Percentiles rank a stretch among this genome's conserved stretches.
Evolutionary conservation across 2,797 vertebrate species (phyloP).

Genomic region (Rachycentron canadum): DNA sequence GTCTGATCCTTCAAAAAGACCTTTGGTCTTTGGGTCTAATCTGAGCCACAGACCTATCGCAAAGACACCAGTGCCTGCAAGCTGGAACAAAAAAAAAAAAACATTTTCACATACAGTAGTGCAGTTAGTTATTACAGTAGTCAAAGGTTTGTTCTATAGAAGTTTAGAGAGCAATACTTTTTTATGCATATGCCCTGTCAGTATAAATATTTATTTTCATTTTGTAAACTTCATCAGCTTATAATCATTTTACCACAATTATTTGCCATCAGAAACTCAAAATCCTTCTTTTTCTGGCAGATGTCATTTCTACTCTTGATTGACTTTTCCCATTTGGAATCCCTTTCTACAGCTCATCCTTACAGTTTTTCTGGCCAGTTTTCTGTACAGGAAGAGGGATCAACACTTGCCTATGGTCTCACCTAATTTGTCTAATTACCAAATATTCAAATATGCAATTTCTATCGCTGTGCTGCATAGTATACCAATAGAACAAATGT

Average conservation of each 20-base stretch:
- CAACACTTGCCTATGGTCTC: neutral
- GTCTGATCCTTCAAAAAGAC: slow-evolving; percentile 88
- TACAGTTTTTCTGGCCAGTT: neutral
- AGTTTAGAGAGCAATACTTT: neutral
- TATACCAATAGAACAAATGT: neutral
- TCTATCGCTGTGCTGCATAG: neutral
- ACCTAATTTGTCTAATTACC: neutral
- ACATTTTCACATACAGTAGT: slow-evolving; percentile 4
- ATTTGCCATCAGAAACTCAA: slow-evolving; percentile 4
- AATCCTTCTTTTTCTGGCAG: neutral
- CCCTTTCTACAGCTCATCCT: neutral
- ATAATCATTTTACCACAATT: neutral
- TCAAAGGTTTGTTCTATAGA: slow-evolving; percentile 2
- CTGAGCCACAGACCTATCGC: slow-evolving; percentile 95
- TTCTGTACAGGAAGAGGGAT: slow-evolving; percentile 5
- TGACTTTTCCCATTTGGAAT: slow-evolving; percentile 23
- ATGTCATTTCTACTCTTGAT: slow-evolving; percentile 22
- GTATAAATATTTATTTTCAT: slow-evolving; percentile 2
- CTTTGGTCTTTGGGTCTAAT: slow-evolving; percentile 92
- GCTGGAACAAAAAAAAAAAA: slow-evolving; percentile 77
- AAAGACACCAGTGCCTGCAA: slow-evolving; percentile 94
- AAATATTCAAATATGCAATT: neutral
- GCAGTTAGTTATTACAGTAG: neutral
- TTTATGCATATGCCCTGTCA: neutral
- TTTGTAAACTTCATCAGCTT: slow-evolving; percentile 1